Evolutionary conservation across 2,888 invertebrate genomes (phyloP).

Genomic region (Portevinia maculata): DNA sequence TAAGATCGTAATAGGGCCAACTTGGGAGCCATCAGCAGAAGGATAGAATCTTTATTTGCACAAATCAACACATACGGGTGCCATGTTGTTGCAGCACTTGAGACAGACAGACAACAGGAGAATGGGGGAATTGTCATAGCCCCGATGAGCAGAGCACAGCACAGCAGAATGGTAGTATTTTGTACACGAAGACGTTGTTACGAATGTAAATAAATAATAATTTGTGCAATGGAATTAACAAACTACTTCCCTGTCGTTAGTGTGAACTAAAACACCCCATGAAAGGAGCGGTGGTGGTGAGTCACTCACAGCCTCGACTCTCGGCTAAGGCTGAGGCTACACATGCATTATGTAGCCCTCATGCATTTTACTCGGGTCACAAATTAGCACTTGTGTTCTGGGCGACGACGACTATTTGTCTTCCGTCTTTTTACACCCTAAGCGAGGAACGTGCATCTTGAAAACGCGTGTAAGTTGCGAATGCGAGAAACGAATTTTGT

Average conservation of each 20-base stretch:
- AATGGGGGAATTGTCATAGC: slow-evolving; percentile 20
- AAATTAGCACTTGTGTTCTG: slow-evolving; percentile 48
- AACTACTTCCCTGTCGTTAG: slow-evolving; percentile 56
- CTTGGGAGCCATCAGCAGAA: slow-evolving; percentile 35
- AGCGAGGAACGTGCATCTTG: slow-evolving; percentile 6
- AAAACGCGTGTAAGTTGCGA: neutral
- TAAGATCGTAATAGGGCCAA: neutral
- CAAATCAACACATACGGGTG: slow-evolving; percentile 63
- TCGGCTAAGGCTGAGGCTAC: slow-evolving; percentile 14
- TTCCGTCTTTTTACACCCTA: slow-evolving; percentile 21
- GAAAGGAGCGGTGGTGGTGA: neutral
- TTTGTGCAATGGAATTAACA: slow-evolving; percentile 69
- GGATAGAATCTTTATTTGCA: slow-evolving; percentile 59
- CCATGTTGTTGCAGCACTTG: slow-evolving; percentile 49
- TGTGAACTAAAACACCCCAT: slow-evolving; percentile 10
- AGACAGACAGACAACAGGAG: slow-evolving; percentile 21
- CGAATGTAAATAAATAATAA: slow-evolving; percentile 68
- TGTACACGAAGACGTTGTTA: slow-evolving; percentile 21
- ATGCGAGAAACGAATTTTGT: neutral
- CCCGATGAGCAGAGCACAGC: neutral
- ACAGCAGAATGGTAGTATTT: neutral
- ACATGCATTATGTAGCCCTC: neutral
- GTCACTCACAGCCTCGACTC: slow-evolving; percentile 37
- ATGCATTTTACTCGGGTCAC: slow-evolving; percentile 31
- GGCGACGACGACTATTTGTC: slow-evolving; percentile 16